Percentiles rank a stretch among this genome's conserved stretches.
phyloP scores from a whole-genome alignment of 1,140 invertebrate genomes.

The Drosophila albomicans region DNA sequence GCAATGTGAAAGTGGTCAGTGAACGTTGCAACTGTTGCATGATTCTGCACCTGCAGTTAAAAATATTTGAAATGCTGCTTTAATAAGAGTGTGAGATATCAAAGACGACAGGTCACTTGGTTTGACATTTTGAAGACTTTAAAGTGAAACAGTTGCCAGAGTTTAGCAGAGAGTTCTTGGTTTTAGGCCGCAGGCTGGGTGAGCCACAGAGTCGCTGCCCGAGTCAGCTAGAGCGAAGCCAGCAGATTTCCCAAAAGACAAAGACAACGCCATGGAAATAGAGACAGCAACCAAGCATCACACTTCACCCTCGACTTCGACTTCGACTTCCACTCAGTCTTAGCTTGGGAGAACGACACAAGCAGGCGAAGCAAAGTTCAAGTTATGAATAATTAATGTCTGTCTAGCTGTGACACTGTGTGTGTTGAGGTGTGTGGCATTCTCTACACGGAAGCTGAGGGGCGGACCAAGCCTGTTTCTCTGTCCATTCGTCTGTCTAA shows the following conservation, averaged over 20 bases:
- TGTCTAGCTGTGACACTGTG: slow-evolving; percentile 39
- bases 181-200: slow-evolving; percentile 44
- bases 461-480: slow-evolving; percentile 10
- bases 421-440: slow-evolving; percentile 36
- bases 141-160: slow-evolving; percentile 72
- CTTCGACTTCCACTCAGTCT: neutral
- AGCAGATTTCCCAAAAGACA: slow-evolving; percentile 77
- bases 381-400: slow-evolving; percentile 82
- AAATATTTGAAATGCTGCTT: neutral
- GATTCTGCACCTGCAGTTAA: neutral
- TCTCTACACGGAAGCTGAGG: slow-evolving; percentile 43
- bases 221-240: slow-evolving; percentile 23
- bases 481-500: neutral
- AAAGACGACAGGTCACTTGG: slow-evolving; percentile 48
- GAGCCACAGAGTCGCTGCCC: neutral
- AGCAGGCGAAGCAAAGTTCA: slow-evolving; percentile 50
- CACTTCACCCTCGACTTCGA: neutral
- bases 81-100: neutral
- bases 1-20: too few species aligned
- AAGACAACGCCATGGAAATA: slow-evolving; percentile 57
- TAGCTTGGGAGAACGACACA: slow-evolving; percentile 20
- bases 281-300: slow-evolving; percentile 24
- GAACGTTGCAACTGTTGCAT: slow-evolving; percentile 19
- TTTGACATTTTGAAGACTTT: slow-evolving; percentile 78
- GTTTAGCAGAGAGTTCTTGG: slow-evolving; percentile 22